A percentile compares a stretch with the other conserved stretches of the same genome.
Conservation (phyloP, 1,140 invertebrate genomes). For the Cepaea nemoralis region DNA sequence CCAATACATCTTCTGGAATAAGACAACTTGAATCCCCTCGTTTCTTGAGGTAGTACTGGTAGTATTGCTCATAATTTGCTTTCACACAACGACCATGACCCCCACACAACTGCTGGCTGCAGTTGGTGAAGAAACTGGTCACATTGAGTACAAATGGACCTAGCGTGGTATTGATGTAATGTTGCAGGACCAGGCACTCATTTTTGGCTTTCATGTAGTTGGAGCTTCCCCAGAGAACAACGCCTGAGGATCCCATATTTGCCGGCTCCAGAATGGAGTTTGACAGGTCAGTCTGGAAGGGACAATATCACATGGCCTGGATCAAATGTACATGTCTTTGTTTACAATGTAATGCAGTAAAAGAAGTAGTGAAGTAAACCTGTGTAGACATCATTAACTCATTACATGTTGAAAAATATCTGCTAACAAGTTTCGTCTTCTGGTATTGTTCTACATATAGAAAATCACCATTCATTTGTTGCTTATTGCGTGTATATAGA, state of each 20-base stretch:
- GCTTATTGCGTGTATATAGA: too few species aligned
- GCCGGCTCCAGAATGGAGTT: slow-evolving; percentile 43
- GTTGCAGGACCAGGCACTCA: slow-evolving; percentile 44
- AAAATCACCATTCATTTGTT: too few species aligned
- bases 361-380: too few species aligned
- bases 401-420: too few species aligned
- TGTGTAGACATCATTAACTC: too few species aligned
- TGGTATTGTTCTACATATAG: too few species aligned
- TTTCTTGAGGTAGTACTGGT: slow-evolving; percentile 29
- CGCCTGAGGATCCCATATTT: slow-evolving; percentile 46
- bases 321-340: too few species aligned
- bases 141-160: slow-evolving; percentile 47
- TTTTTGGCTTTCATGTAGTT: slow-evolving; percentile 26
- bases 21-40: not conserved
- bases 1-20: not conserved
- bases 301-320: not conserved
- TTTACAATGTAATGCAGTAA: too few species aligned
- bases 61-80: slow-evolving; percentile 37
- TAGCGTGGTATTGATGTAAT: slow-evolving; percentile 43
- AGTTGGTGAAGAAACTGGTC: slow-evolving; percentile 42
- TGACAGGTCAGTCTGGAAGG: slow-evolving; percentile 42
- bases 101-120: slow-evolving; percentile 36
- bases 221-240: slow-evolving; percentile 50
- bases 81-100: slow-evolving; percentile 48
- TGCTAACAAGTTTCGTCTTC: too few species aligned